Evolutionary conservation across 2,888 invertebrate species (phyloP).

Genomic region (Pheosia gnoma): DNA sequence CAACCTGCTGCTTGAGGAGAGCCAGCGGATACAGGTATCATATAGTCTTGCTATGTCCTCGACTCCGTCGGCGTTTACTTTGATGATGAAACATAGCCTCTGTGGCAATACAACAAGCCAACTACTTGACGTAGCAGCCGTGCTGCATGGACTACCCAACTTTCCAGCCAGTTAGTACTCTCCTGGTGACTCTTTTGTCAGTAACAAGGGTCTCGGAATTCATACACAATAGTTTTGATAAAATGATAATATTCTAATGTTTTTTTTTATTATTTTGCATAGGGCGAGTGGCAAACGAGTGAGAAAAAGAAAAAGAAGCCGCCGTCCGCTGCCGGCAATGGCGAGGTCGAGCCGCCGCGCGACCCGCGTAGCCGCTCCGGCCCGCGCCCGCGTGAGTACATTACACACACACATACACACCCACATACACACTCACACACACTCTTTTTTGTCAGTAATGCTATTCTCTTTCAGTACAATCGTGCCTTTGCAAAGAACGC

Average conservation of each 20-base stretch:
- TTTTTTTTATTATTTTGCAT: slow-evolving; percentile 18
- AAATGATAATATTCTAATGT: neutral
- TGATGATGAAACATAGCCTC: too few relatives aligned
- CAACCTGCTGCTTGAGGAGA: slow-evolving; percentile 91
- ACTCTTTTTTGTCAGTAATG: too few relatives aligned
- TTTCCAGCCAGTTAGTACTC: too few relatives aligned
- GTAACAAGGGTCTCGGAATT: too few relatives aligned
- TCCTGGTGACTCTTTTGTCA: too few relatives aligned
- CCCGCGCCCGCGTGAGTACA: slow-evolving; percentile 61
- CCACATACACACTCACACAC: neutral
- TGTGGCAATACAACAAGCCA: too few relatives aligned
- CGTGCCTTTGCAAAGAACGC: too few relatives aligned
- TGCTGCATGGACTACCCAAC: too few relatives aligned
- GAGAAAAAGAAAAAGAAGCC: slow-evolving; percentile 95
- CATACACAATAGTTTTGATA: neutral
- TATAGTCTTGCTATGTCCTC: too few relatives aligned
- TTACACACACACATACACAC: neutral
- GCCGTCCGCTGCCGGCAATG: slow-evolving; percentile 80
- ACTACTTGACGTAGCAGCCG: too few relatives aligned
- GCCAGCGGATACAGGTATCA: slow-evolving; percentile 81
- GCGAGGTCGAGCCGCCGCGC: slow-evolving; percentile 63
- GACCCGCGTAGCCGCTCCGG: slow-evolving; percentile 62
- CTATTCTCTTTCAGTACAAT: too few relatives aligned
- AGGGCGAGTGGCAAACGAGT: slow-evolving; percentile 94
- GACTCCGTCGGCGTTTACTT: too few relatives aligned